Conservation (phyloP, 2,888 invertebrate species). For the Mythimna vitellina region DNA sequence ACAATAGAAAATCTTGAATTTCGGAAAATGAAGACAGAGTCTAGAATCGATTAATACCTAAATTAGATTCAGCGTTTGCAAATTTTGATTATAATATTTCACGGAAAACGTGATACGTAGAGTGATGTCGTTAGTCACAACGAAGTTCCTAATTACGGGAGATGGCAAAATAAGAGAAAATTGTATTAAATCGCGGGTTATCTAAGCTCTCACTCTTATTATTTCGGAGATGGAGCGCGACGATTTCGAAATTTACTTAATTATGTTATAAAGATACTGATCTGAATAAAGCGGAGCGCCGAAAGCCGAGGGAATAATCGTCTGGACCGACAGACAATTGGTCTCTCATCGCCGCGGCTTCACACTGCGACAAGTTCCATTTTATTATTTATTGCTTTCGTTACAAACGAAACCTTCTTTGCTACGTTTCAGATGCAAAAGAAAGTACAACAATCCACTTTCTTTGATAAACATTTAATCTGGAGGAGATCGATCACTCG, state of each 20-base stretch:
- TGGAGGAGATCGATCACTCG: slow-evolving; percentile 6
- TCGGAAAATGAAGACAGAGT: slow-evolving; percentile 17
- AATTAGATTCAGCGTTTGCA: slow-evolving; percentile 27
- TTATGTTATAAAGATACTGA: slow-evolving; percentile 85
- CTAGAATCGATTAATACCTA: slow-evolving; percentile 18
- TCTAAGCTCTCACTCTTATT: slow-evolving; percentile 81
- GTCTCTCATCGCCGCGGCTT: slow-evolving; percentile 66
- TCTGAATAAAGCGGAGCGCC: slow-evolving; percentile 77
- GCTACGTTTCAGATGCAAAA: slow-evolving; percentile 32
- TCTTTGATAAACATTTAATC: slow-evolving; percentile 31
- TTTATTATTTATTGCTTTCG: slow-evolving; percentile 60
- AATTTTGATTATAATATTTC: slow-evolving; percentile 58
- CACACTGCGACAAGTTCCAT: slow-evolving; percentile 44
- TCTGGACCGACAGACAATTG: slow-evolving; percentile 72
- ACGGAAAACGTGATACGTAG: slow-evolving; percentile 69
- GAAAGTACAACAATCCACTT: slow-evolving; percentile 32
- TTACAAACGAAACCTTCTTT: slow-evolving; percentile 38
- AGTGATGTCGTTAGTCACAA: slow-evolving; percentile 73
- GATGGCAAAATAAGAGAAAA: slow-evolving; percentile 78
- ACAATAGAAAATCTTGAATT: slow-evolving; percentile 7
- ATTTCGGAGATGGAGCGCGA: slow-evolving; percentile 79
- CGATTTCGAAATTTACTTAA: slow-evolving; percentile 85
- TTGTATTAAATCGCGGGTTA: slow-evolving; percentile 82
- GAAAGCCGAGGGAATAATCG: slow-evolving; percentile 65
- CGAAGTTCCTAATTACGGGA: slow-evolving; percentile 78